Conservation (phyloP, 2,113 vertebrate genomes). For the Xenopus borealis region DNA sequence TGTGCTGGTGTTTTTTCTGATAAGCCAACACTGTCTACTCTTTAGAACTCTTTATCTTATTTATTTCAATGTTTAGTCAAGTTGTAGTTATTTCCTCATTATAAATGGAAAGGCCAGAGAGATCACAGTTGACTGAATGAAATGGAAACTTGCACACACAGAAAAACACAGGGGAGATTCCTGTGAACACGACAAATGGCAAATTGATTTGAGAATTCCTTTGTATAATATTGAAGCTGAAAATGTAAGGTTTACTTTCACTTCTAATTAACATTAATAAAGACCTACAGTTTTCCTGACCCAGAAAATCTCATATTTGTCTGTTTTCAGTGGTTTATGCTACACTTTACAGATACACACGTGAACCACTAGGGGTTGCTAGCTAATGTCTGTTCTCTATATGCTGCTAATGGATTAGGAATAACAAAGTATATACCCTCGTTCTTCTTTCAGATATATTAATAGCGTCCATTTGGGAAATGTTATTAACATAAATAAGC, state of each 20-base stretch:
- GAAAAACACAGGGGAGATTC: background rate
- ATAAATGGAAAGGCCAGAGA: no score
- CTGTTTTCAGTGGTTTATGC: slow-evolving; percentile 10
- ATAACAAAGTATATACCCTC: background rate
- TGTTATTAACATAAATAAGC: no score
- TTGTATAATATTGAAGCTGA: slow-evolving; percentile 1
- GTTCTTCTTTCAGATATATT: background rate
- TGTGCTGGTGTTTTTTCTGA: no score
- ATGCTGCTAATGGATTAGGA: no score
- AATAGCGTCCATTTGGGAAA: background rate
- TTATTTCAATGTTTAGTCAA: no score
- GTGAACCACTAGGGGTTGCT: slow-evolving; percentile 72
- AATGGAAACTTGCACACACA: background rate
- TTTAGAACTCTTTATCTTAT: no score
- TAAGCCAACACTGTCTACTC: no score
- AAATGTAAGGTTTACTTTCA: background rate
- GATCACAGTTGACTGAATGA: background rate
- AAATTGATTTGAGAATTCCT: background rate
- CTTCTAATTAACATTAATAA: background rate
- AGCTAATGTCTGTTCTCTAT: slow-evolving; percentile 62
- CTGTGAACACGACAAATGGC: background rate
- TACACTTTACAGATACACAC: slow-evolving; percentile 53
- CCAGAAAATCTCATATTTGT: slow-evolving; percentile 22
- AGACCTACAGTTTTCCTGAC: background rate
- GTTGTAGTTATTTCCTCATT: no score